Conservation (phyloP, 1,140 invertebrate genomes). For the Palaemon carinicauda region DNA sequence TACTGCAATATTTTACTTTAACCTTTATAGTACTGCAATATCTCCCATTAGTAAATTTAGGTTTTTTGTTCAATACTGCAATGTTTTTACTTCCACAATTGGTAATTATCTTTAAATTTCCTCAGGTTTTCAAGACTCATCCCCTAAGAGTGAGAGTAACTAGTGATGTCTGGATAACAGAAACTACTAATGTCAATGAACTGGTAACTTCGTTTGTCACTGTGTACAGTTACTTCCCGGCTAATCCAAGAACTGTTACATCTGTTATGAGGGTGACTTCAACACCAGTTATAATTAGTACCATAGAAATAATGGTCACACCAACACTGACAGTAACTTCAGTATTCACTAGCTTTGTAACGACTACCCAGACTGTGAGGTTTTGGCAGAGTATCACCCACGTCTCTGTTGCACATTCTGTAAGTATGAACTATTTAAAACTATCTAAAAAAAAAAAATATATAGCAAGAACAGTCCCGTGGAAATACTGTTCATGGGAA, state of each 20-base stretch:
- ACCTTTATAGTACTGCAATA: too few species aligned
- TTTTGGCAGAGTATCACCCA: background rate
- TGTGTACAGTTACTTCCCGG: background rate
- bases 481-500: too few species aligned
- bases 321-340: background rate
- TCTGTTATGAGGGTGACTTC: slow-evolving; percentile 9
- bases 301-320: background rate
- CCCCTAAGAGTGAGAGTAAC: background rate
- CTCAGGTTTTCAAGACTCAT: background rate
- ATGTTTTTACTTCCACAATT: too few species aligned
- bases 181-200: background rate
- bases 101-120: too few species aligned
- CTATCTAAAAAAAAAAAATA: too few species aligned
- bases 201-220: background rate
- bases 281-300: background rate
- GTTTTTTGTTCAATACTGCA: too few species aligned
- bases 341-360: background rate
- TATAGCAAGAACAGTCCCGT: too few species aligned
- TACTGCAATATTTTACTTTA: too few species aligned
- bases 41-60: too few species aligned
- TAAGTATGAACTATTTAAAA: too few species aligned
- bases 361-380: background rate
- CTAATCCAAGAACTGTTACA: background rate
- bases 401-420: background rate
- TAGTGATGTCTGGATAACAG: slow-evolving; percentile 3